phyloP scores from a whole-genome alignment of 2,888 invertebrate genomes.

The Thumatha senex region DNA sequence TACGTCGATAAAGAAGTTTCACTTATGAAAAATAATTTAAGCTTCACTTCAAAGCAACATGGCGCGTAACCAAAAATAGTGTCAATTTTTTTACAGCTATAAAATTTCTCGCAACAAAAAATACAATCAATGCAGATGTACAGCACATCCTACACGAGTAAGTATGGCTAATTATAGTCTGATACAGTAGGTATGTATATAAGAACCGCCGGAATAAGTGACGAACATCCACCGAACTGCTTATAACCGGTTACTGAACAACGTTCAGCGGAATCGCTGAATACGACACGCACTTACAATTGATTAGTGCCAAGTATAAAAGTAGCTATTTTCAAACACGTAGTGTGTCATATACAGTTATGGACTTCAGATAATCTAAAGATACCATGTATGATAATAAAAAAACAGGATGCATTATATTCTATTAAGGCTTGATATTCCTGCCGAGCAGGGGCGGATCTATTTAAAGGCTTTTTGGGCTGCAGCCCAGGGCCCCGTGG shows the following conservation, averaged over 20 bases:
- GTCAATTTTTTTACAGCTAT: too few species aligned
- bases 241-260: slow-evolving; percentile 39
- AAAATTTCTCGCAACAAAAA: too few species aligned
- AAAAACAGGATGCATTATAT: too few species aligned
- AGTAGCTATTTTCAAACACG: not conserved
- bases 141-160: slow-evolving; percentile 4
- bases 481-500: too few species aligned
- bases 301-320: not conserved
- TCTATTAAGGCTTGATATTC: too few species aligned
- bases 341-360: not conserved
- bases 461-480: too few species aligned
- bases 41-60: too few species aligned
- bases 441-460: too few species aligned
- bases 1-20: too few species aligned
- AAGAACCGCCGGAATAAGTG: slow-evolving; percentile 27
- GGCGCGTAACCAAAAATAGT: too few species aligned
- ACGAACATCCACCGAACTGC: slow-evolving; percentile 39
- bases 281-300: not conserved
- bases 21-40: too few species aligned
- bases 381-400: too few species aligned
- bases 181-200: slow-evolving; percentile 7
- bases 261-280: slow-evolving; percentile 2
- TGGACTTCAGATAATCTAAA: not conserved
- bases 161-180: slow-evolving; percentile 21
- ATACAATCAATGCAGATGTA: not conserved